Conservation (phyloP, 1,140 invertebrate species). For the Heliconius himera region DNA sequence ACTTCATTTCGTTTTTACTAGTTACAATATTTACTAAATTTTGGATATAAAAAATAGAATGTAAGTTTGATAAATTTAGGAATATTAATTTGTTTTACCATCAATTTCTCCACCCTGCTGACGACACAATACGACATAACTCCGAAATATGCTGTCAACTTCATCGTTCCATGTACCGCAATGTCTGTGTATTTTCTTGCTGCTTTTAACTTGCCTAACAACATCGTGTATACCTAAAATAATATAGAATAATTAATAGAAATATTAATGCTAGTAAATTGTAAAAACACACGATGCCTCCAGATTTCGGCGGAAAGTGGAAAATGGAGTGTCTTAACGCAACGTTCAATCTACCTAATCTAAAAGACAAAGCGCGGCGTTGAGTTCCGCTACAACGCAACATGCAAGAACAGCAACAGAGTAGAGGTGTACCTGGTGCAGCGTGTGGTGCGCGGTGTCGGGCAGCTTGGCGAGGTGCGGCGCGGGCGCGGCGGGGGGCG, state of each 20-base stretch:
- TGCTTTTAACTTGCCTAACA: conserved; percentile 89
- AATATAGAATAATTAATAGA: too few species aligned
- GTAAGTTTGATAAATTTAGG: neutral
- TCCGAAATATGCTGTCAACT: conserved; percentile 95
- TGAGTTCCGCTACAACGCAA: too few species aligned
- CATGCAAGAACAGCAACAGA: too few species aligned
- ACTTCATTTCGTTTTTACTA: neutral
- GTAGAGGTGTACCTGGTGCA: conserved; percentile 85
- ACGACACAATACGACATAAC: conserved; percentile 95
- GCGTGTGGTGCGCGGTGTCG: conserved; percentile 88
- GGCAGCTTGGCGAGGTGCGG: conserved; percentile 69
- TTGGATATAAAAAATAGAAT: neutral
- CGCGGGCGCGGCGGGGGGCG: conserved; percentile 62
- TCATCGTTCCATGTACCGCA: conserved; percentile 92
- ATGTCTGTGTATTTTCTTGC: conserved; percentile 93
- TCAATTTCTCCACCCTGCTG: conserved; percentile 94
- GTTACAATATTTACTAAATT: neutral
- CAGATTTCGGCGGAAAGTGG: too few species aligned
- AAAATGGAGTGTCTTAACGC: too few species aligned
- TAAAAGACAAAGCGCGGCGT: too few species aligned
- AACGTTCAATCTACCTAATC: too few species aligned
- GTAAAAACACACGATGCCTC: too few species aligned
- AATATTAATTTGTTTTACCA: conserved; percentile 84
- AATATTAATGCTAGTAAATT: too few species aligned
- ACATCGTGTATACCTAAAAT: conserved; percentile 87